Conservation (phyloP, 1,140 invertebrate genomes). For the Nephila pilipes region DNA sequence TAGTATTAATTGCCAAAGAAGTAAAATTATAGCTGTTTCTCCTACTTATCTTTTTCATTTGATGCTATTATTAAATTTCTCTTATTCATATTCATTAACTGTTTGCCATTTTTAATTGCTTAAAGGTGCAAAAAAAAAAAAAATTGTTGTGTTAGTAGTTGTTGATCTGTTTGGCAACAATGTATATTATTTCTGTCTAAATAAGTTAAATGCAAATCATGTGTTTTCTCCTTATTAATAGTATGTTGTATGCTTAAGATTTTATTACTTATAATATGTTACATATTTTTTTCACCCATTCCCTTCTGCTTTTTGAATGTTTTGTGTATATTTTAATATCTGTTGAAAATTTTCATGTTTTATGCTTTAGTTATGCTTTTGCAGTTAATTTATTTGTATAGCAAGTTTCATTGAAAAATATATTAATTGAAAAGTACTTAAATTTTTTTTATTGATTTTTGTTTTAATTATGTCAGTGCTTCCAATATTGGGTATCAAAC, state of each 20-base stretch:
- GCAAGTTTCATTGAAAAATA: neutral
- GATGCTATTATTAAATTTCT: too few relatives aligned
- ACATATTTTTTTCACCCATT: neutral
- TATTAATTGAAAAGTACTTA: neutral
- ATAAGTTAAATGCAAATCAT: too few relatives aligned
- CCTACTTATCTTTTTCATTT: too few relatives aligned
- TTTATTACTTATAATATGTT: neutral
- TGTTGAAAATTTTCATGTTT: neutral
- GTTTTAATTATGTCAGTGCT: neutral
- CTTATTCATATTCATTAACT: too few relatives aligned
- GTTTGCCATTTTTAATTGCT: too few relatives aligned
- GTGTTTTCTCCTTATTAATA: neutral
- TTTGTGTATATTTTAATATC: conserved; percentile 2
- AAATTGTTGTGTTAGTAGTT: too few relatives aligned
- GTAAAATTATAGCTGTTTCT: too few relatives aligned
- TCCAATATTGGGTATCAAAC: neutral
- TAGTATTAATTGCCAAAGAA: too few relatives aligned
- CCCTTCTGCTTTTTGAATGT: neutral
- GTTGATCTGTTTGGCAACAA: too few relatives aligned
- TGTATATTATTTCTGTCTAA: too few relatives aligned
- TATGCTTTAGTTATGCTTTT: neutral
- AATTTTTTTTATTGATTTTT: neutral
- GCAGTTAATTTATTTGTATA: neutral
- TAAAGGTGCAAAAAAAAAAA: too few relatives aligned
- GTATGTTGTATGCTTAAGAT: neutral